phyloP scores from a whole-genome alignment of 2,888 invertebrate genomes.

The Nephrotoma guestfalica region DNA sequence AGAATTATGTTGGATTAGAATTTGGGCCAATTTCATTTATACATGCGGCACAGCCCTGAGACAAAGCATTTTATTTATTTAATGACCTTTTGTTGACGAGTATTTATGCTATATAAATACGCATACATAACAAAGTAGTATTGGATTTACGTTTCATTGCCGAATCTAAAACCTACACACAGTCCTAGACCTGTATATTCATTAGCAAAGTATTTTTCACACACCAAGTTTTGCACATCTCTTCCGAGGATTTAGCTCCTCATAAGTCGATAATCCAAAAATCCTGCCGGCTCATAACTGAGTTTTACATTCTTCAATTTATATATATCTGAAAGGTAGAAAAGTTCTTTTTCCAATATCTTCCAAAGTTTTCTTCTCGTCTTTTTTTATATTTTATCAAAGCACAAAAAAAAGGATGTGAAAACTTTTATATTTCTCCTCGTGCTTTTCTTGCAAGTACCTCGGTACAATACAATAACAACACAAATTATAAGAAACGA shows the following conservation, averaged over 20 bases:
- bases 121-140: too few relatives aligned
- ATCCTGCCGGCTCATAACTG: not conserved
- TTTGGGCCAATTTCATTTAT: too few relatives aligned
- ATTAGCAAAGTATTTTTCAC: not conserved
- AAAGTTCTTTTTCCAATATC: too few relatives aligned
- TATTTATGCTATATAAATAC: too few relatives aligned
- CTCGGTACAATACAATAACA: not conserved
- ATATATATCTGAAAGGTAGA: not conserved
- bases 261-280: not conserved
- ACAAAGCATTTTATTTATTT: too few relatives aligned
- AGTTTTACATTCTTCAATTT: not conserved
- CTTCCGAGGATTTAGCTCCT: not conserved
- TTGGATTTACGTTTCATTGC: too few relatives aligned
- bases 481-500: not conserved
- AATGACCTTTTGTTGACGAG: too few relatives aligned
- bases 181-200: not conserved
- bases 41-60: too few relatives aligned
- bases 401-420: not conserved
- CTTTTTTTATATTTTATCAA: not conserved
- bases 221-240: not conserved
- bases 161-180: too few relatives aligned
- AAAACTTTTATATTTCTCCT: not conserved
- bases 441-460: not conserved
- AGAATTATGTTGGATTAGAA: too few relatives aligned
- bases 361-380: not conserved